Base-by-base conservation (phyloP, 2,888 invertebrate genomes). In the Chaetogeoica ovagalla region DNA sequence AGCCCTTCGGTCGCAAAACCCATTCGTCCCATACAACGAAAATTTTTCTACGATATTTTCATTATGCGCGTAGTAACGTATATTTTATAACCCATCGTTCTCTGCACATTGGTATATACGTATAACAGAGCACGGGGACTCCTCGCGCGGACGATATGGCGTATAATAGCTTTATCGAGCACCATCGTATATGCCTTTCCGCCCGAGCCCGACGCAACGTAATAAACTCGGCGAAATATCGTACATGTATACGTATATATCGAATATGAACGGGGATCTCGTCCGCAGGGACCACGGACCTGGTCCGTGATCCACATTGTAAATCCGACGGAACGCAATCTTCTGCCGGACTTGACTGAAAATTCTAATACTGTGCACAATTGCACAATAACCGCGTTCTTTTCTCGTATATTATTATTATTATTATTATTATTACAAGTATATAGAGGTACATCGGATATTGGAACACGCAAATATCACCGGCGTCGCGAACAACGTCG, bases 31-130 rank as follows among this genome's bases (percentile, higher is more conserved):
- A 70, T 43, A 55, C 19, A 79, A 71, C 70, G 65, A 71, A 79
- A 79, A 79, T 79, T 79, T 79, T 79, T 79, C 79, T 63, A 79
- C 57, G 63, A 71, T 79, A 79, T 79, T 79, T 79, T 79, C n/a
- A 77, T 77, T 77, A 77, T 39, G 7, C 43, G 0, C 43, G 9
- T 9, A 43, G 30, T 9, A n/a, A 43, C 43, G 9, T 43, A 43
- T 43, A 43, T 17, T 37, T 60, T 9, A 9, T 9, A 43, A 9
- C 43, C 43, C 9, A 43, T 37, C 63, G 69, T 79, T 52, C 71
- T 79, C 70, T 30, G 63, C 57, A 63, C 55, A 65, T n/a, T n/a
- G n/a, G 55, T 71, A 30, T 4, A 30, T 55, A 39, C 39, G 11
- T 43, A 6, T 43, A 43, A 43, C 6, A 43, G 6, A 7, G 43